Percentiles rank a stretch among this genome's conserved stretches.
Conservation (phyloP, 2,797 vertebrate genomes). For the Pipistrellus pygmaeus region DNA sequence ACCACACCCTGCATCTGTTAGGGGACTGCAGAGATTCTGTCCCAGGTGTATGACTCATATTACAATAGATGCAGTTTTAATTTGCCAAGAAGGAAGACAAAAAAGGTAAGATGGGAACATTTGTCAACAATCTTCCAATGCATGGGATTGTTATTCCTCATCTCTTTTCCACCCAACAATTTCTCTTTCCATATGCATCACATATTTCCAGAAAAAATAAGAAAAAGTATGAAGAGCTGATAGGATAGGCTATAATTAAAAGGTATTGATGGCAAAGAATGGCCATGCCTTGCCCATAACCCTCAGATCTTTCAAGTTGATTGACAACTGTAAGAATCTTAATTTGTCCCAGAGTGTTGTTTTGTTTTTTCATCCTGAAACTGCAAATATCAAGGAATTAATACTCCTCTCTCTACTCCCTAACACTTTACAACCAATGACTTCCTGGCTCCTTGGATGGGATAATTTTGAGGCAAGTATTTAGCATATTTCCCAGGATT, state of each 20-base stretch:
- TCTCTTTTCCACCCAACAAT: background rate
- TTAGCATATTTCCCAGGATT: background rate
- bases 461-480: background rate
- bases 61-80: background rate
- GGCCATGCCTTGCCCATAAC: background rate
- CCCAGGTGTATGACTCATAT: background rate
- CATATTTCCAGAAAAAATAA: slow-evolving; percentile 6
- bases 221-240: background rate
- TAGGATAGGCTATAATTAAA: background rate
- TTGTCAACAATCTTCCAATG: background rate
- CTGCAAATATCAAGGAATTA: background rate
- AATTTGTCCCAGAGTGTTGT: background rate
- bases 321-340: background rate
- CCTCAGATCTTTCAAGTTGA: background rate
- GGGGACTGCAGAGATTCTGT: background rate
- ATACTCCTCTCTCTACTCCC: background rate
- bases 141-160: background rate
- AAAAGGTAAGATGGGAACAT: background rate
- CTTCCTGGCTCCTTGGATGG: background rate
- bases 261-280: background rate
- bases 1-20: background rate
- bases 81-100: background rate
- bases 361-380: background rate
- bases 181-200: background rate
- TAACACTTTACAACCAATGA: background rate